These are phyloP conservation scores for Rhadinocentrus ornatus DNA, from an alignment of 2,797 vertebrate genomes.

Conservation along the genomic window DNA sequence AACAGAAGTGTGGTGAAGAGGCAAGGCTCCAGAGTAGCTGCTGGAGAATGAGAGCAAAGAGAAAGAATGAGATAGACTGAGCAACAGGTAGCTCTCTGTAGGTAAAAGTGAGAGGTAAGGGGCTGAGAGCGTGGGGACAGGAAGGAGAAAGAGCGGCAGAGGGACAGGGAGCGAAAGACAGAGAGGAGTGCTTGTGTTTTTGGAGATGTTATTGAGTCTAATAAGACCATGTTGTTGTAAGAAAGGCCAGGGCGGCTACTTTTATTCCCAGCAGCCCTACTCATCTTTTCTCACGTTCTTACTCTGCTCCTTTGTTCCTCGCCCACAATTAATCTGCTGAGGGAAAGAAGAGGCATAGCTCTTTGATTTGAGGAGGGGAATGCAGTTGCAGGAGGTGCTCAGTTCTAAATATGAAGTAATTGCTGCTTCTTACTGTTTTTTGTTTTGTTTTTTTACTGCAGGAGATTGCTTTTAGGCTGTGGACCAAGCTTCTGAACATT, in stretches of 20 bases:
- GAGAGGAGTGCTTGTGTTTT: slow-evolving; percentile 44
- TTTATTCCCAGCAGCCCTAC: slow-evolving; percentile 42
- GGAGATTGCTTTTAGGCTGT: background rate
- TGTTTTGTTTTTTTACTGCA: rapidly evolving
- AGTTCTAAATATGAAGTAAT: slow-evolving; percentile 24
- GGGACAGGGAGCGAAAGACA: slow-evolving; percentile 30
- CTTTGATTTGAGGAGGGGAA: slow-evolving; percentile 33
- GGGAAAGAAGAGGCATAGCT: slow-evolving; percentile 21
- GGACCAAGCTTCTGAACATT: background rate
- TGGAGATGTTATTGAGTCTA: slow-evolving; percentile 58
- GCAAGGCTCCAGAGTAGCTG: slow-evolving; percentile 24
- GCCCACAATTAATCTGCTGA: slow-evolving; percentile 55
- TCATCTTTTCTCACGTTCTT: slow-evolving; percentile 33
- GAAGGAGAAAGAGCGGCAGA: slow-evolving; percentile 10
- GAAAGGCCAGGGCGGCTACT: slow-evolving; percentile 23
- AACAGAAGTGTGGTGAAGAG: slow-evolving; percentile 37
- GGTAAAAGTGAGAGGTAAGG: slow-evolving; percentile 14
- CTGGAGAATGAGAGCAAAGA: slow-evolving; percentile 19
- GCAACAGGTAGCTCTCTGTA: slow-evolving; percentile 38
- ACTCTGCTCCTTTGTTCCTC: slow-evolving; percentile 47
- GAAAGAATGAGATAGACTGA: slow-evolving; percentile 30
- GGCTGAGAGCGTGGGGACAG: background rate
- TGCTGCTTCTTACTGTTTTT: background rate
- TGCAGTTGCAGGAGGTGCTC: slow-evolving; percentile 16
- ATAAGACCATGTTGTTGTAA: slow-evolving; percentile 58